Conservation (phyloP, 2,888 invertebrate genomes). For the Alsophila aescularia region DNA sequence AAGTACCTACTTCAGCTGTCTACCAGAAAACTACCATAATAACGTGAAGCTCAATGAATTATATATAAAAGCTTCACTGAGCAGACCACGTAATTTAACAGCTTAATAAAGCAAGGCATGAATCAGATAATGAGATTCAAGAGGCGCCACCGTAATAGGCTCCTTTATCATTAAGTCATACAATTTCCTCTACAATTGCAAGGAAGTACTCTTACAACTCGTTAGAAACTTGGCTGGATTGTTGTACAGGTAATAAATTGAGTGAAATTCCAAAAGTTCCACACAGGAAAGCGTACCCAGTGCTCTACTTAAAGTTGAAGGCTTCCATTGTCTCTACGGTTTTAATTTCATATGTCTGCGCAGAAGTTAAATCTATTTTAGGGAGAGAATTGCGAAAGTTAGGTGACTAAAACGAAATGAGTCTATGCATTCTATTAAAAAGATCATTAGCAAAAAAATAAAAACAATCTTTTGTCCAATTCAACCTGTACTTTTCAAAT, state of each 20-base stretch:
- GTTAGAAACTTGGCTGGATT: constrained; percentile 50
- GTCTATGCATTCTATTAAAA: too few species aligned
- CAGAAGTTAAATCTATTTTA: constrained; percentile 17
- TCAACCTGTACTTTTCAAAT: too few species aligned
- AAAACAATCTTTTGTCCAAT: too few species aligned
- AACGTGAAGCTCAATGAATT: too few species aligned
- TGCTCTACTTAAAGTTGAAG: constrained; percentile 47
- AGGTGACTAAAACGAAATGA: not conserved
- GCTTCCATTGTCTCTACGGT: constrained; percentile 36
- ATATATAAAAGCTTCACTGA: not conserved
- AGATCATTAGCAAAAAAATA: too few species aligned
- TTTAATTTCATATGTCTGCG: constrained; percentile 34
- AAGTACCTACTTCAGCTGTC: too few species aligned
- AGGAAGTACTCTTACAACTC: constrained; percentile 32
- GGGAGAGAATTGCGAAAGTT: constrained; percentile 3
- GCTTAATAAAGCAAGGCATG: not conserved
- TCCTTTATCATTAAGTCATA: constrained; percentile 14
- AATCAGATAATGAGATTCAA: constrained; percentile 2
- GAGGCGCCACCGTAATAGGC: constrained; percentile 8
- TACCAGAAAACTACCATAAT: too few species aligned
- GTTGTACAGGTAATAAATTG: constrained; percentile 51
- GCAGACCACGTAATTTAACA: constrained; percentile 2
- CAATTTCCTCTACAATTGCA: constrained; percentile 16
- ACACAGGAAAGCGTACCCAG: constrained; percentile 42
- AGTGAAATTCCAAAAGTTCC: constrained; percentile 52